Percentiles rank a stretch among this genome's conserved stretches.
These are phyloP conservation scores for Drosophila orosa DNA, from an alignment of 1,140 invertebrate species.

Conservation along the genomic window DNA sequence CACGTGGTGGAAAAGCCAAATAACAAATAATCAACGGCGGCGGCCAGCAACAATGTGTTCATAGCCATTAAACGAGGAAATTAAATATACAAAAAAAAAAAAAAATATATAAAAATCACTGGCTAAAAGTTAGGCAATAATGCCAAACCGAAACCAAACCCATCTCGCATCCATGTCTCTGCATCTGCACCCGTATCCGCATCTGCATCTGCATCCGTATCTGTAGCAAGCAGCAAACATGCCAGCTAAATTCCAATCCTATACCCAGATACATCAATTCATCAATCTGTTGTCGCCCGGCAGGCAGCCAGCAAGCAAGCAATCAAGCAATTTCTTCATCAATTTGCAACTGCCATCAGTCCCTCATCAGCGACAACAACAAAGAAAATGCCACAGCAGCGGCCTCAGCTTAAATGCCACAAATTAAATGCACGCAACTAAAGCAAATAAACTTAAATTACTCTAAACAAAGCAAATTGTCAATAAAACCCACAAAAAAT, in stretches of 20 bases:
- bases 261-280: conserved; percentile 50
- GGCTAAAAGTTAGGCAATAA: conserved; percentile 40
- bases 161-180: conserved; percentile 56
- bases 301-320: conserved; percentile 47
- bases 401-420: conserved; percentile 28
- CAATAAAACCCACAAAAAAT: conserved; percentile 11
- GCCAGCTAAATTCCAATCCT: conserved; percentile 51
- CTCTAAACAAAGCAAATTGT: conserved; percentile 34
- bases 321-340: conserved; percentile 71
- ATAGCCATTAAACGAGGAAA: conserved; percentile 61
- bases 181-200: conserved; percentile 41
- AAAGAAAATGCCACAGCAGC: conserved; percentile 44
- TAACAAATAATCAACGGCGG: conserved; percentile 35
- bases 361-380: conserved; percentile 49
- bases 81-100: conserved; percentile 33
- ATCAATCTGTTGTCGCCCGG: conserved; percentile 58
- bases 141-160: conserved; percentile 54
- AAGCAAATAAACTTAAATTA: conserved; percentile 52
- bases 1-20: conserved; percentile 17
- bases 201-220: conserved; percentile 44
- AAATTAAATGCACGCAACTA: conserved; percentile 62
- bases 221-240: conserved; percentile 54
- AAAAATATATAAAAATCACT: conserved; percentile 13
- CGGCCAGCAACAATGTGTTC: conserved; percentile 67
- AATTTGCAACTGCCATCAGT: conserved; percentile 73